phyloP scores from a whole-genome alignment of 2,888 invertebrate species.

The Nomada ruficornis region DNA sequence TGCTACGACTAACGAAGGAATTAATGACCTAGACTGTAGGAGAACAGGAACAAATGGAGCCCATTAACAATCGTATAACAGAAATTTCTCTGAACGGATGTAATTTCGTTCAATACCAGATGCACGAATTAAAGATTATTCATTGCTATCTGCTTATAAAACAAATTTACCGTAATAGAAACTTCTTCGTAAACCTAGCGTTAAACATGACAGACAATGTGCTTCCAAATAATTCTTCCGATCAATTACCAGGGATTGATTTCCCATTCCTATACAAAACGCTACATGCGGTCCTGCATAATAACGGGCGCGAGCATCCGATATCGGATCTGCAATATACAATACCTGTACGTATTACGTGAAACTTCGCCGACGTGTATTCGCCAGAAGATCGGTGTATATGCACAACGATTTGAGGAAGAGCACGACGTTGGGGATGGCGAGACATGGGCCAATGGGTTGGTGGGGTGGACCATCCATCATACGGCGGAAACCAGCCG shows the following conservation, averaged over 20 bases:
- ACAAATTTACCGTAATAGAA: no score
- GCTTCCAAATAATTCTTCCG: no score
- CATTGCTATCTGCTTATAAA: no score
- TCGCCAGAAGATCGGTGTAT: slow-evolving; percentile 51
- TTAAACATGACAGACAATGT: no score
- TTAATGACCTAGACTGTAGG: no score
- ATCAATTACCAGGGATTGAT: neutral
- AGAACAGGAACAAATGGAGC: no score
- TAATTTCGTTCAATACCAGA: no score
- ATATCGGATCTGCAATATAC: slow-evolving; percentile 8
- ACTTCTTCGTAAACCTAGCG: no score
- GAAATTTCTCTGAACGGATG: no score
- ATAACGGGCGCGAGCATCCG: neutral
- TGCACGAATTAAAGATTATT: no score
- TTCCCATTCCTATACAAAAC: neutral
- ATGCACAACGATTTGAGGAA: slow-evolving; percentile 72
- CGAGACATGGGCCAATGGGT: slow-evolving; percentile 58
- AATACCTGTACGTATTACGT: slow-evolving; percentile 23
- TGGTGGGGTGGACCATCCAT: slow-evolving; percentile 76
- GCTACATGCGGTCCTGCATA: neutral
- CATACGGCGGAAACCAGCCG: slow-evolving; percentile 82
- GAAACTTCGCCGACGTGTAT: slow-evolving; percentile 35
- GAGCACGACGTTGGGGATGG: slow-evolving; percentile 69
- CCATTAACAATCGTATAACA: no score
- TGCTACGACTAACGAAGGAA: no score